Conservation (phyloP, 2,888 invertebrate species). For the Eupsilia transversa region DNA sequence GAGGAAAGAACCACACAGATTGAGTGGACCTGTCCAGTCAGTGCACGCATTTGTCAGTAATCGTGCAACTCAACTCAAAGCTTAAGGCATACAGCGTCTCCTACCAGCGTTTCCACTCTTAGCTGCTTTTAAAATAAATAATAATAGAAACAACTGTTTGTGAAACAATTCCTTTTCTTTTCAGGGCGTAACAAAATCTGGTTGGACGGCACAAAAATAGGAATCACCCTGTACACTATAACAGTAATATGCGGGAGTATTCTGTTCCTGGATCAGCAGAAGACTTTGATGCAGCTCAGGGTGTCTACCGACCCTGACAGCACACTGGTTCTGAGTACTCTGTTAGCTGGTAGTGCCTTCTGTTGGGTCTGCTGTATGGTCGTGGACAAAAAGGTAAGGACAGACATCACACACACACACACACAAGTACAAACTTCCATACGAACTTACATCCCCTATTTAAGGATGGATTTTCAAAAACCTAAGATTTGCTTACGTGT, state of each 20-base stretch:
- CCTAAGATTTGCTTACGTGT: no score
- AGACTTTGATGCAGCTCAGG: slow-evolving; percentile 77
- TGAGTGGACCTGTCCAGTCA: no score
- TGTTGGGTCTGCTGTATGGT: slow-evolving; percentile 69
- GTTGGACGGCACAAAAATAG: slow-evolving; percentile 80
- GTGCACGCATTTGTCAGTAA: no score
- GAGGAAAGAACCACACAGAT: no score
- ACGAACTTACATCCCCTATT: no score
- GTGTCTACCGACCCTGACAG: slow-evolving; percentile 74
- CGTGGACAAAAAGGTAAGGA: slow-evolving; percentile 78
- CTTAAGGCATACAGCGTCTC: no score
- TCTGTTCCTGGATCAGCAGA: slow-evolving; percentile 81
- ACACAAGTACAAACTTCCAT: no score
- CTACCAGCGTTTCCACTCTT: not conserved
- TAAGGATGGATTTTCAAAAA: no score
- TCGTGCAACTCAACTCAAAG: no score
- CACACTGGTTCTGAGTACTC: slow-evolving; percentile 71
- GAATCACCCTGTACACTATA: slow-evolving; percentile 76
- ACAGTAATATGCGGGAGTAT: slow-evolving; percentile 80
- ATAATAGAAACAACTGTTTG: not conserved
- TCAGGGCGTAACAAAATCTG: slow-evolving; percentile 81
- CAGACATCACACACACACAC: no score
- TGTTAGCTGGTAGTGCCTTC: slow-evolving; percentile 74
- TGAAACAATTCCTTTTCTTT: not conserved
- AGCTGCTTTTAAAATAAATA: not conserved